These are phyloP conservation scores for Brachionus koreanus DNA, from an alignment of 1,140 invertebrate genomes.

Conservation along the genomic window DNA sequence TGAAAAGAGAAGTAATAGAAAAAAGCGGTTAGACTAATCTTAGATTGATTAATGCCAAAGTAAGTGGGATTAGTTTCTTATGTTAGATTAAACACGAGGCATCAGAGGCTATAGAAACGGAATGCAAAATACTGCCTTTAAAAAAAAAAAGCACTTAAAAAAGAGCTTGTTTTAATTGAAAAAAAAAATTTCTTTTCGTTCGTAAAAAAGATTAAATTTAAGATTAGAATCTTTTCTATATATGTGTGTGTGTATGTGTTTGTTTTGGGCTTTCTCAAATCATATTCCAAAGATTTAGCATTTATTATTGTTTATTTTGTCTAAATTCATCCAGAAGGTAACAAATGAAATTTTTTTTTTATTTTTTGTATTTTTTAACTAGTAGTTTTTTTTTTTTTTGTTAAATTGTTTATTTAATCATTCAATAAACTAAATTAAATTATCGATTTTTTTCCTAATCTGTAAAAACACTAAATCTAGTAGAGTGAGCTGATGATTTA, in stretches of 20 bases:
- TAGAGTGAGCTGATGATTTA: not conserved
- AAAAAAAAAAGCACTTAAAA: not conserved
- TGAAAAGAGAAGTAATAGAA: not conserved
- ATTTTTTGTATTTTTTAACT: not conserved
- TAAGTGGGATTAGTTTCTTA: not conserved
- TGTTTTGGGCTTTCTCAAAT: not conserved
- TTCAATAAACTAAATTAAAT: constrained; percentile 28
- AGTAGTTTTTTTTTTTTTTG: not conserved
- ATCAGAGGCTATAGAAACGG: not conserved
- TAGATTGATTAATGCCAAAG: not conserved
- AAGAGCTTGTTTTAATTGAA: not conserved
- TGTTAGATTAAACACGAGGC: not conserved
- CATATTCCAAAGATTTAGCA: constrained; percentile 19
- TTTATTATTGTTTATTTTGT: constrained; percentile 3
- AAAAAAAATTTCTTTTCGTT: not conserved
- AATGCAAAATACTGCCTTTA: not conserved
- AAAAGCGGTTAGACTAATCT: not conserved
- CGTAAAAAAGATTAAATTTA: no score
- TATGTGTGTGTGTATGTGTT: no score
- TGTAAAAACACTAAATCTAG: not conserved
- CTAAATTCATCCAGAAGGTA: constrained; percentile 12
- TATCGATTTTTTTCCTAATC: constrained; percentile 12
- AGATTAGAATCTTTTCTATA: no score
- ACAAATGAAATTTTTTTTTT: constrained; percentile 3
- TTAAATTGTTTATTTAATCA: constrained; percentile 26